Conservation (phyloP, 2,888 invertebrate species). For the Plebejus argus region DNA sequence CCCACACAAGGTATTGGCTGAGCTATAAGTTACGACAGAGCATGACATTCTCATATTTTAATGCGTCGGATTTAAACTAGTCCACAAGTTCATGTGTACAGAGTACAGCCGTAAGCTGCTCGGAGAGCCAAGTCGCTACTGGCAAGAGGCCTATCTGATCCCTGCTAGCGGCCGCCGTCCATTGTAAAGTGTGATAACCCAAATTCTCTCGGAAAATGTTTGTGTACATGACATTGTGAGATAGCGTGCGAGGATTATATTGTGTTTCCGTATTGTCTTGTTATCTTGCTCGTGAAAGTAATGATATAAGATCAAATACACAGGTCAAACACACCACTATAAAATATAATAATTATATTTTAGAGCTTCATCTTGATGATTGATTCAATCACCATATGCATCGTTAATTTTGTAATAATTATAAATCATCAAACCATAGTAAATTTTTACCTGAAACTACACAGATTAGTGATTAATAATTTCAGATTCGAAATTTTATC, state of each 20-base stretch:
- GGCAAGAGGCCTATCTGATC: conserved; percentile 72
- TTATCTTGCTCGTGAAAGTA: background rate
- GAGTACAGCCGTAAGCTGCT: conserved; percentile 42
- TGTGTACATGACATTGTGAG: conserved; percentile 58
- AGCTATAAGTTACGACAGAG: background rate
- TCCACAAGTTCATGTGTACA: conserved; percentile 40
- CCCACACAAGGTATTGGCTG: background rate
- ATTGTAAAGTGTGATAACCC: conserved; percentile 63
- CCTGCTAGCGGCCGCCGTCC: conserved; percentile 41
- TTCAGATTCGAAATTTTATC: background rate
- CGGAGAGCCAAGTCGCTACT: conserved; percentile 63
- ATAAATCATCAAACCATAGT: too few relatives aligned
- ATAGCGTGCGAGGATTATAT: conserved; percentile 43
- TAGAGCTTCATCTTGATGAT: too few relatives aligned
- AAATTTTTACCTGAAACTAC: too few relatives aligned
- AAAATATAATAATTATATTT: too few relatives aligned
- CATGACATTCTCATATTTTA: background rate
- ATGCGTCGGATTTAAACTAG: conserved; percentile 34
- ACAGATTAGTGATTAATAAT: background rate
- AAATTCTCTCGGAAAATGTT: conserved; percentile 60
- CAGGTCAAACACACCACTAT: background rate
- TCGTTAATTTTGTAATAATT: too few relatives aligned
- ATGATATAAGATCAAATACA: background rate
- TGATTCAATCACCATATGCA: too few relatives aligned
- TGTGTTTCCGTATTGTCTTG: conserved; percentile 11